Base-by-base conservation (phyloP, 2,113 vertebrate genomes). In the Nyctereutes procyonoides region DNA sequence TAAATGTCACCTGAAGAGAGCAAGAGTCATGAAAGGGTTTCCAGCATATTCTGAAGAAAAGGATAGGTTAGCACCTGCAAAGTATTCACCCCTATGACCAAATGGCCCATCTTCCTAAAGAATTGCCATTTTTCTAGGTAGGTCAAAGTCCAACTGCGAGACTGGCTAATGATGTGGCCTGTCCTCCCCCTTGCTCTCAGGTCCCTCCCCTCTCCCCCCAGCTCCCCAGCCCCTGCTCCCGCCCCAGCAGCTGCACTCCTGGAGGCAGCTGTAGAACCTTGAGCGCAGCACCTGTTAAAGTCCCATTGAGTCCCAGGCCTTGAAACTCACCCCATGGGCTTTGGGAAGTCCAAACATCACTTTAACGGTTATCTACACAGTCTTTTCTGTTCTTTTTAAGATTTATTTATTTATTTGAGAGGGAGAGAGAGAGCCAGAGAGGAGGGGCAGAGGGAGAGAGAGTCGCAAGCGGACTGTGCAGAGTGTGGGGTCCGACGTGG, bases 401-500 rank as follows among this genome's bases (percentile, higher is more conserved):
- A 69, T 69, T 69, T 67, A 14, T 67, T 65, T 69, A n/a, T 69
- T 69, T 17, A 69, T 19, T 69, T n/a, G 67, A 67, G 15, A 32
- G 30, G 32, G 63, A 17, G 65, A n/a, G 65, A 7, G 17, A n/a
- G 30, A 43, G 6, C 43, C 65, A n/a, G 65, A 16, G 65, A 3
- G 32, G 32, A 69, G 67, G 67, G 15, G 16, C 15, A 69, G 67
- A 69, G 32, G 15, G 32, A n/a, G 65, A n/a, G 32, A n/a, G 15
- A 67, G 65, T 67, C 6, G 30, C 15, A n/a, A n/a, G 65, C 32
- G 2, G 65, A 69, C 3, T 19, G 16, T 8, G 3, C 30, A 8
- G 13, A 69, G 65, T 15, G 8, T 65, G 32, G 65, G n/a, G 65
- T 16, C n/a, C 8, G 0, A 19, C 1, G 0, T 8, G 1, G 8